Conservation (phyloP, 2,113 vertebrate genomes). For the Nestor notabilis region DNA sequence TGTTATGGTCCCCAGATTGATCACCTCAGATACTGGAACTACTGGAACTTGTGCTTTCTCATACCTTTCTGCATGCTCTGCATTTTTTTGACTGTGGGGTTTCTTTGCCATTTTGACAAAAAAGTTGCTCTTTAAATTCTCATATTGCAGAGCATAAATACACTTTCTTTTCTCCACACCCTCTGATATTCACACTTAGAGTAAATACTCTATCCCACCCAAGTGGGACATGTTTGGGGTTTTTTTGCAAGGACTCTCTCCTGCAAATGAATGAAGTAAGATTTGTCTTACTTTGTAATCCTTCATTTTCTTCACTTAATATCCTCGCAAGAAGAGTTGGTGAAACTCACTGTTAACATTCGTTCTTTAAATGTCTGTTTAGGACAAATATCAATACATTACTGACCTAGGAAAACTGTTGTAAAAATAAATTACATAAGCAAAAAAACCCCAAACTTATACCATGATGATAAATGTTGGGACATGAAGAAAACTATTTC, state of each 20-base stretch:
- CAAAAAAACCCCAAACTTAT: neutral
- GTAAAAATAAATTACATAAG: neutral
- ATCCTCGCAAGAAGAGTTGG: neutral
- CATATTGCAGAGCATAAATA: neutral
- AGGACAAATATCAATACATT: neutral
- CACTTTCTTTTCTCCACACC: neutral
- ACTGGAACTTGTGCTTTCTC: neutral
- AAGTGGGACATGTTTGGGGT: accelerated
- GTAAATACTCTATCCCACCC: neutral
- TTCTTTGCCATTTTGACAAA: neutral
- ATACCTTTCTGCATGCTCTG: neutral
- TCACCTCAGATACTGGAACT: neutral
- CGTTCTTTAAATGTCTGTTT: neutral
- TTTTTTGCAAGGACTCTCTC: neutral
- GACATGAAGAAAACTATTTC: neutral
- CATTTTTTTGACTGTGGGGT: neutral
- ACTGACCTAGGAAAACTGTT: neutral
- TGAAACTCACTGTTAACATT: neutral
- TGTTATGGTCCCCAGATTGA: neutral
- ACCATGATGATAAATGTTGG: neutral
- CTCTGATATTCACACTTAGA: neutral
- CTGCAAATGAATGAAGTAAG: neutral
- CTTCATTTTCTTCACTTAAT: neutral
- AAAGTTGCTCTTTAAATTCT: neutral
- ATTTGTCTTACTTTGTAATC: neutral